Base-by-base conservation (phyloP, 2,888 invertebrate species). In the Syrphus vitripennis region DNA sequence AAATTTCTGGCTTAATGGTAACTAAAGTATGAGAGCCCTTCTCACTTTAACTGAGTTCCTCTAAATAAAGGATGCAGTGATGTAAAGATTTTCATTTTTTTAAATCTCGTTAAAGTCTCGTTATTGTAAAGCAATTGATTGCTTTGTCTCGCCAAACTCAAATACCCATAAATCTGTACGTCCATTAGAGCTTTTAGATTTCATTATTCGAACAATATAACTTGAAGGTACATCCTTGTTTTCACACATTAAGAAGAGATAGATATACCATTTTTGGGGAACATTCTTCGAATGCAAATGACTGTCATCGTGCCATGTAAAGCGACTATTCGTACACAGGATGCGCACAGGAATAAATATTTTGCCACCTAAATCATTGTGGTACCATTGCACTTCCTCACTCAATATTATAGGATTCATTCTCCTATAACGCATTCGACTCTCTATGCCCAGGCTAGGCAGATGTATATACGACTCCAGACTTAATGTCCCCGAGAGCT, bases 341-440 rank as follows among this genome's bases (percentile, higher is more conserved):
- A 69, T 69, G 71, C 69, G 37, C 55, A n/a, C n/a, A 57, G 57
- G 37, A 77, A 80, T 72, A 77, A 77, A 80, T 72, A 84, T 84
- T 77, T 79, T 57, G 55, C 76, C 84, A 77, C 61, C 80, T 80
- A 80, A 84, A 80, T 80, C 80, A 84, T n/a, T 80, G 83, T 65
- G 48, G 31, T 80, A 55, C 55, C 70, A 71, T 69, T 55, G 61
- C 45, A 83, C 55, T 59, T 75, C 57, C 57, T 70, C 48, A 31
- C 75, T 16, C 63, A 34, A 69, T 67, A 31, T 16, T 10, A 65
- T n/a, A 75, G 40, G 71, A n/a, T 61, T 72, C 53, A 59, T 34
- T 45, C n/a, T 29, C n/a, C n/a, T n/a, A n/a, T 26, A 71, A 63
- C 70, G 57, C 81, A 65, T 55, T 40, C 29, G 45, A 10, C 40